A percentile compares a stretch with the other conserved stretches of the same genome.
These are phyloP conservation scores for Etheostoma nigrum DNA, from an alignment of 2,797 vertebrate species.

Conservation along the genomic window DNA sequence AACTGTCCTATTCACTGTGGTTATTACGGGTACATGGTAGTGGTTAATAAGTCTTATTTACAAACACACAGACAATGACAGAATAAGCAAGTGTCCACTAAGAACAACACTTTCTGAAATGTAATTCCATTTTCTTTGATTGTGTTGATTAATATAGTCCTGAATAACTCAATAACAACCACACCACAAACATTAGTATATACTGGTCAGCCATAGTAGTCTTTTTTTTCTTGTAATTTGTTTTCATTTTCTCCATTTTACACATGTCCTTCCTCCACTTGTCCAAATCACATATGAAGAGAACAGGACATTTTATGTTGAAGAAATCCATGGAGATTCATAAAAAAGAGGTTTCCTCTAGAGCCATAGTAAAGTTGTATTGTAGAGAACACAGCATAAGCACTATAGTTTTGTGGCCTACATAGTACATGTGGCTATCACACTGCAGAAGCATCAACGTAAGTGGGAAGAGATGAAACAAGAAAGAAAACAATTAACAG, in stretches of 20 bases:
- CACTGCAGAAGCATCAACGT: conserved; percentile 90
- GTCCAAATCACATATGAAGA: conserved; percentile 64
- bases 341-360: conserved; percentile 75
- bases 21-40: conserved; percentile 95
- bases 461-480: conserved; percentile 73
- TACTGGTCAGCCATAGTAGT: conserved; percentile 88
- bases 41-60: conserved; percentile 99
- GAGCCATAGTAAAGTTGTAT: conserved; percentile 84
- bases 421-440: conserved; percentile 90
- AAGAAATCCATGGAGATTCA: conserved; percentile 75
- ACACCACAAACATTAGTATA: conserved; percentile 93
- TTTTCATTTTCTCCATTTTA: conserved; percentile 84
- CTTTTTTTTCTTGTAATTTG: conserved; percentile 75
- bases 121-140: conserved; percentile 90
- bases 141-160: conserved; percentile 96
- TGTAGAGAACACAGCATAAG: conserved; percentile 89
- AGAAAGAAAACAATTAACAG: conserved; percentile 51
- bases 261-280: conserved; percentile 41
- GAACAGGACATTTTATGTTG: conserved; percentile 68
- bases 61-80: conserved; percentile 96
- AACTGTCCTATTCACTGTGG: conserved; percentile 91
- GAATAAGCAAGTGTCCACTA: conserved; percentile 96
- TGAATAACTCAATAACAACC: conserved; percentile 95
- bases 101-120: conserved; percentile 92
- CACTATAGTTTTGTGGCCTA: conserved; percentile 92